These are phyloP conservation scores for Ochotona princeps DNA, from an alignment of 2,113 vertebrate genomes.

Conservation along the genomic window DNA sequence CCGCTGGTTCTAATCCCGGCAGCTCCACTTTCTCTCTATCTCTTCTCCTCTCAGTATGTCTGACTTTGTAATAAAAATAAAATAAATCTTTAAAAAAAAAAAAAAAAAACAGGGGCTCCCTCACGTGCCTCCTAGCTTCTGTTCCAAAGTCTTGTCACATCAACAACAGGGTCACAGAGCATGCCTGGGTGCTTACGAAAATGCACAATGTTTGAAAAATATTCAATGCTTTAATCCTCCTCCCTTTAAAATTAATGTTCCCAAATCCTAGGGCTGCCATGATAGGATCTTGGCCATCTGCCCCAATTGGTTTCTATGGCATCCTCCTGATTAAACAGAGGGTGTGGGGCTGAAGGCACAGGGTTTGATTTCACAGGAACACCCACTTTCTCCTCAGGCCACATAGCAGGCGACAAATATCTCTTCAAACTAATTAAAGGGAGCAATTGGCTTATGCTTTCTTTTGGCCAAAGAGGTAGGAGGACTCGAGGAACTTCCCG, in stretches of 20 bases:
- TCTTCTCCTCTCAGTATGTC: too few species aligned
- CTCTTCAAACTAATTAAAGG: constrained; percentile 41
- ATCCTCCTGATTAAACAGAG: constrained; percentile 65
- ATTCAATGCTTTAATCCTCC: constrained; percentile 75
- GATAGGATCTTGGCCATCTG: constrained; percentile 82
- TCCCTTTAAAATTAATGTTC: constrained; percentile 78
- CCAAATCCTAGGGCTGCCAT: constrained; percentile 51
- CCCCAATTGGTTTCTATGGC: constrained; percentile 60
- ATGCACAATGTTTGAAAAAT: constrained; percentile 74
- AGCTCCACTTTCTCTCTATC: too few species aligned
- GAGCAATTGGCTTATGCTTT: not conserved
- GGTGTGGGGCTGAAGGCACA: not conserved
- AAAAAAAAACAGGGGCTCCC: not conserved
- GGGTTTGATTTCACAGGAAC: constrained; percentile 29
- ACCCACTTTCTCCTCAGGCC: not conserved
- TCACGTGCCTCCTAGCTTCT: constrained; percentile 31
- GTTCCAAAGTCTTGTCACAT: constrained; percentile 46
- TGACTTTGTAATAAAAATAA: too few species aligned
- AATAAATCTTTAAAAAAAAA: too few species aligned
- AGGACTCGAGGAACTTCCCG: constrained; percentile 20
- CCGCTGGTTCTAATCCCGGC: too few species aligned
- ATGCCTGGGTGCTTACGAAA: constrained; percentile 73
- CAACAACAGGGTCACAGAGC: constrained; percentile 53
- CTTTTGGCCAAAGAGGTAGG: not conserved
- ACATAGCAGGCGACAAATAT: not conserved